These are phyloP conservation scores for Euura lappo DNA, from an alignment of 1,140 invertebrate genomes.

Conservation along the genomic window DNA sequence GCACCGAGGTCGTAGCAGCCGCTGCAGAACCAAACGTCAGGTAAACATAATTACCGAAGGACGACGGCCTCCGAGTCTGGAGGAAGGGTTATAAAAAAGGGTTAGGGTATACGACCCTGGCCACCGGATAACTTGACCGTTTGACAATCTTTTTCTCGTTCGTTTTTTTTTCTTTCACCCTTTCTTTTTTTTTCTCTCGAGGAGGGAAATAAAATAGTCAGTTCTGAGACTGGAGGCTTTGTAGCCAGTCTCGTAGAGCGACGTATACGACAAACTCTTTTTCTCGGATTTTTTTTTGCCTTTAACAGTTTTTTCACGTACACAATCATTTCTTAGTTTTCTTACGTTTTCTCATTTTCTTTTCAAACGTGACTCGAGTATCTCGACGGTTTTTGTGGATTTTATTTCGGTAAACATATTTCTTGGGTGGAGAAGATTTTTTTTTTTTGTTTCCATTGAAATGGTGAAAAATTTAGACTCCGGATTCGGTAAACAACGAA, in stretches of 20 bases:
- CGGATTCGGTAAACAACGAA: neutral
- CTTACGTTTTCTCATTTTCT: slow-evolving; percentile 5
- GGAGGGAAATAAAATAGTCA: neutral
- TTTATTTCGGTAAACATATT: too few relatives aligned
- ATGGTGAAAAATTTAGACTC: too few relatives aligned
- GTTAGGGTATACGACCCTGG: slow-evolving; percentile 6
- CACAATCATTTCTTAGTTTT: neutral
- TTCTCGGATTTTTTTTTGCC: too few relatives aligned
- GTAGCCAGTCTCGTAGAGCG: neutral
- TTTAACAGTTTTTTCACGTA: slow-evolving; percentile 2
- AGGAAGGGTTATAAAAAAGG: slow-evolving; percentile 48
- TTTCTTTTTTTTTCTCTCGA: neutral
- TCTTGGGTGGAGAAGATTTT: neutral
- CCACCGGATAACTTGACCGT: slow-evolving; percentile 9
- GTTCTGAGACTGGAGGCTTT: neutral
- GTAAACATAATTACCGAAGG: slow-evolving; percentile 13
- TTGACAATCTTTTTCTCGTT: neutral
- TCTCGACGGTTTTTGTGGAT: neutral
- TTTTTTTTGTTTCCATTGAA: neutral
- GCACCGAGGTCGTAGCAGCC: slow-evolving; percentile 37
- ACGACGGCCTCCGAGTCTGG: neutral
- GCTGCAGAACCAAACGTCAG: neutral
- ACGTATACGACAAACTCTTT: too few relatives aligned
- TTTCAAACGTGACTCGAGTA: neutral
- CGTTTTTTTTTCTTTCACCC: neutral